Percentiles rank a stretch among this genome's conserved stretches.
These are phyloP conservation scores for Cataglyphis albicans DNA, from an alignment of 2,888 invertebrate genomes.

Conservation along the genomic window DNA sequence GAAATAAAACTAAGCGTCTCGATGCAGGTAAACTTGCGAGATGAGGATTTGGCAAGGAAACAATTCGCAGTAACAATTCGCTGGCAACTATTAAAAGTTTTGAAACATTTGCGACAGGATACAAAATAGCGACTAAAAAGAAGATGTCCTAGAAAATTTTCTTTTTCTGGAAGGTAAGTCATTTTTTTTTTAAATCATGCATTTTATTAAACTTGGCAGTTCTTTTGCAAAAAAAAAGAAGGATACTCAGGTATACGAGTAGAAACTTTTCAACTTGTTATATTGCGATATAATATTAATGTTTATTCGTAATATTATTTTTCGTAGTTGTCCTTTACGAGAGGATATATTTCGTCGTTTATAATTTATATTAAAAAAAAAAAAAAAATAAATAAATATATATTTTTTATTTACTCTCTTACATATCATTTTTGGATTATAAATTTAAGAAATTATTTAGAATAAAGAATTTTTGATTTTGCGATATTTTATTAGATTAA, in stretches of 20 bases:
- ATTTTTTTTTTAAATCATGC: background rate
- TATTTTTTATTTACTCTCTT: background rate
- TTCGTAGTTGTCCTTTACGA: background rate
- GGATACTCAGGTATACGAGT: background rate
- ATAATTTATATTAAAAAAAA: background rate
- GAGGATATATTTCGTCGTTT: background rate
- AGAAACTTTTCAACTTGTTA: background rate
- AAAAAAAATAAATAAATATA: background rate
- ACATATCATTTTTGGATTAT: background rate
- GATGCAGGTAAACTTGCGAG: conserved; percentile 20
- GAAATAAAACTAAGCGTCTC: conserved; percentile 25
- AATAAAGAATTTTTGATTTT: background rate
- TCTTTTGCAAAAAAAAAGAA: background rate
- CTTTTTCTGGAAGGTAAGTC: conserved; percentile 19
- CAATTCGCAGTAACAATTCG: background rate
- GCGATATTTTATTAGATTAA: no score
- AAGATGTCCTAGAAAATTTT: conserved; percentile 14
- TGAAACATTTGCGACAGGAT: conserved; percentile 11
- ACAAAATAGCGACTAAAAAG: conserved; percentile 17
- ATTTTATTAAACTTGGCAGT: conserved; percentile 16
- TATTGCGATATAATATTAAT: background rate
- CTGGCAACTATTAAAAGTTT: conserved; percentile 48
- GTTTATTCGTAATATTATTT: background rate
- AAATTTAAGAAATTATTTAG: background rate
- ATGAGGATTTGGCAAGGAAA: conserved; percentile 32